Conservation (phyloP, 2,797 vertebrate species). For the Leptoclinus maculatus region DNA sequence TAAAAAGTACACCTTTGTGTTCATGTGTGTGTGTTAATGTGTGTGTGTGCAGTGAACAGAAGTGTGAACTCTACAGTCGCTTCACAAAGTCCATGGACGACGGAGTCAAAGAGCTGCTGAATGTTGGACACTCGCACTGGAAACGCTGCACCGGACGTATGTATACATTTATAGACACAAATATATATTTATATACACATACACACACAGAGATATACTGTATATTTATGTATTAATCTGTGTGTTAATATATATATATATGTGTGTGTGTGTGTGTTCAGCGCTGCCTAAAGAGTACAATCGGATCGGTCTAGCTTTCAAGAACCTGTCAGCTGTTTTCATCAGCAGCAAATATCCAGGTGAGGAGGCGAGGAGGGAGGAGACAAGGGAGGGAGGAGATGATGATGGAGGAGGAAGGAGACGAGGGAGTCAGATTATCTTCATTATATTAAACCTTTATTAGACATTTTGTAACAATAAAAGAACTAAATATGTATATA, state of each 20-base stretch:
- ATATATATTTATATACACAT: too few relatives aligned
- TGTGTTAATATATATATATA: conserved; percentile 6
- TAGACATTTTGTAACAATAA: too few relatives aligned
- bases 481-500: too few relatives aligned
- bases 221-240: too few relatives aligned
- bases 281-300: conserved; percentile 93
- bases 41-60: conserved; percentile 86
- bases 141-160: conserved; percentile 92
- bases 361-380: conserved; percentile 48
- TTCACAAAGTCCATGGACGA: conserved; percentile 94
- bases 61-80: conserved; percentile 88
- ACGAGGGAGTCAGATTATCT: neutral
- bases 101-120: conserved; percentile 90
- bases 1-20: neutral
- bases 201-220: too few relatives aligned
- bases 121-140: conserved; percentile 92
- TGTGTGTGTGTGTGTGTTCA: conserved; percentile 51
- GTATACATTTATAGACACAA: neutral
- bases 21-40: too few relatives aligned
- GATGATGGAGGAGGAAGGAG: neutral
- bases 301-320: conserved; percentile 92
- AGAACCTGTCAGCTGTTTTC: conserved; percentile 89
- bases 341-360: conserved; percentile 91
- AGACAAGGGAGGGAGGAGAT: neutral
- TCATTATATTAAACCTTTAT: too few relatives aligned